Evolutionary conservation across 2,888 invertebrate species (phyloP).

Genomic region (Callinectes sapidus): DNA sequence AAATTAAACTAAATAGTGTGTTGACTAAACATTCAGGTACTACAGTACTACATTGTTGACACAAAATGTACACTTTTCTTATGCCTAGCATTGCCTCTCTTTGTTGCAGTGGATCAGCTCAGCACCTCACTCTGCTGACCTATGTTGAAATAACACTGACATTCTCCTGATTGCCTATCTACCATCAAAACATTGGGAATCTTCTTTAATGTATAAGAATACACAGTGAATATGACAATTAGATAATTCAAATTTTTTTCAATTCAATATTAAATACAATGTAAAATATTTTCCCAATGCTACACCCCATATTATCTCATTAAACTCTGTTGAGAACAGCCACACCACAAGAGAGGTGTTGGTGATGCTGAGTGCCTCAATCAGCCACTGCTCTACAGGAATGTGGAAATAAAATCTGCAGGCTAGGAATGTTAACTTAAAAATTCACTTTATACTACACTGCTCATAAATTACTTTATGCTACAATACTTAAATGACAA

Average conservation of each 20-base stretch:
- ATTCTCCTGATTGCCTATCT: not conserved
- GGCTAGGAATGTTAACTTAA: constrained; percentile 21
- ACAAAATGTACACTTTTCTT: not conserved
- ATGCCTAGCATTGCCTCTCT: not conserved
- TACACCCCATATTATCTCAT: not conserved
- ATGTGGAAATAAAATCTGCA: not conserved
- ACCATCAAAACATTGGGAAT: not conserved
- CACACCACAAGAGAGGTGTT: not conserved
- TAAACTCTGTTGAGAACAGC: not conserved
- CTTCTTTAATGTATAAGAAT: not conserved
- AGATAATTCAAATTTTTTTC: not conserved
- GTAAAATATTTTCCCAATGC: not conserved
- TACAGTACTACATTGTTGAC: constrained; percentile 1
- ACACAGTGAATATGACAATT: not conserved
- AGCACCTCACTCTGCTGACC: not conserved
- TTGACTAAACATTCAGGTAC: constrained; percentile 25
- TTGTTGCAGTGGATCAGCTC: not conserved
- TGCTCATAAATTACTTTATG: not conserved
- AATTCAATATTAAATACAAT: not conserved
- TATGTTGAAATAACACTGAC: not conserved
- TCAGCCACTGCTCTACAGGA: not conserved
- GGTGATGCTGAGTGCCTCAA: not conserved
- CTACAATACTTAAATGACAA: constrained; percentile 13
- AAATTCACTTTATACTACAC: not conserved
- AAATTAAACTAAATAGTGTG: not conserved